Evolutionary conservation across 2,113 vertebrate species (phyloP).

Genomic region (Carlito syrichta): DNA sequence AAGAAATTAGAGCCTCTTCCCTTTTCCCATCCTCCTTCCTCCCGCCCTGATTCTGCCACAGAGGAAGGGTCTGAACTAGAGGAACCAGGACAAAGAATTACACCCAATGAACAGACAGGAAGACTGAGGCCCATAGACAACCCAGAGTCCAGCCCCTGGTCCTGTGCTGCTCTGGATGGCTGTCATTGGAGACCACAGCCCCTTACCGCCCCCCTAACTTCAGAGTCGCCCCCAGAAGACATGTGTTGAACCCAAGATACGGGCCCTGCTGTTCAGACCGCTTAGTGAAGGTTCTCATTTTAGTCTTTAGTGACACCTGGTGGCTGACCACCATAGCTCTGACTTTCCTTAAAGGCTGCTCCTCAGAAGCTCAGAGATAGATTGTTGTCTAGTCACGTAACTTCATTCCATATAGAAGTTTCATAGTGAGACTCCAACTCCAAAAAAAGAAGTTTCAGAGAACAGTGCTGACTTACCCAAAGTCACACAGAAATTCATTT

Average conservation of each 20-base stretch:
- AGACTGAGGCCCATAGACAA: background rate
- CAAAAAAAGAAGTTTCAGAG: too few species aligned
- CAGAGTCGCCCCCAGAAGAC: background rate
- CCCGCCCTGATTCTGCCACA: background rate
- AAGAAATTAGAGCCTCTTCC: too few species aligned
- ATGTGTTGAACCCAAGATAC: accelerated
- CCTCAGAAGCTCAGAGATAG: background rate
- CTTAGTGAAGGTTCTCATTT: background rate
- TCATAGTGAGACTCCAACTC: too few species aligned
- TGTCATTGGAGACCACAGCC: background rate
- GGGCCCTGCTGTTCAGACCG: accelerated
- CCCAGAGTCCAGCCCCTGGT: background rate
- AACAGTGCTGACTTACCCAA: background rate
- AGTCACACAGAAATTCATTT: too few species aligned
- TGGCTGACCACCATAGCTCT: background rate
- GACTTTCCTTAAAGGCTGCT: background rate
- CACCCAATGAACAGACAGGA: background rate
- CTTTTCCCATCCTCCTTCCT: background rate
- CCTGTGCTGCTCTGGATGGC: background rate
- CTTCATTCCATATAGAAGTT: background rate
- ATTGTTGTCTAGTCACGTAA: background rate
- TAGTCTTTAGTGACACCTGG: conserved; percentile 44
- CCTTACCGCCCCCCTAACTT: accelerated
- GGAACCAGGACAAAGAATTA: background rate
- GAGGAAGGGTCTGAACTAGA: background rate